phyloP scores from a whole-genome alignment of 1,140 invertebrate species.

The Triops longicaudatus region DNA sequence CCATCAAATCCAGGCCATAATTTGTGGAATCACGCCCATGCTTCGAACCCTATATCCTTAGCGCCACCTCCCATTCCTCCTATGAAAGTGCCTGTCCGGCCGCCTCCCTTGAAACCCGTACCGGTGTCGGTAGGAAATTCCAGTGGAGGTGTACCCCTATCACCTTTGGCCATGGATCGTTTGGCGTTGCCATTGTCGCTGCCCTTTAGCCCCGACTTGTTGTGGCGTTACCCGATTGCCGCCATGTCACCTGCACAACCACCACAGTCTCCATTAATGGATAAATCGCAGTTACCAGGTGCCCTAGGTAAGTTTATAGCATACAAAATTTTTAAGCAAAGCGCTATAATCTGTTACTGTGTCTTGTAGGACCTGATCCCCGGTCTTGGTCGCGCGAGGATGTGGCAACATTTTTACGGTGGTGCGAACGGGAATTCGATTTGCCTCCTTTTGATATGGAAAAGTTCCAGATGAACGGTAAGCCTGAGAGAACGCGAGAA shows the following conservation, averaged over 20 bases:
- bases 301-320: constrained; percentile 48
- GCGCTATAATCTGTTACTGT: not conserved
- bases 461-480: constrained; percentile 94
- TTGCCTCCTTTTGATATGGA: constrained; percentile 84
- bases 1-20: not conserved
- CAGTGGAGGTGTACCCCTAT: constrained; percentile 23
- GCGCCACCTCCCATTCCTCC: constrained; percentile 17
- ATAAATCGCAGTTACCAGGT: constrained; percentile 73
- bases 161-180: constrained; percentile 45
- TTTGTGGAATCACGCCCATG: constrained; percentile 1
- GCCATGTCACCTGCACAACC: constrained; percentile 31
- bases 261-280: constrained; percentile 43
- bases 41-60: not conserved
- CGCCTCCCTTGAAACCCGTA: constrained; percentile 29
- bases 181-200: constrained; percentile 53
- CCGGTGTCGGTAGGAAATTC: constrained; percentile 26
- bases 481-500: constrained; percentile 30
- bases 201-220: constrained; percentile 63
- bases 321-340: not conserved
- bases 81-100: constrained; percentile 31
- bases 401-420: constrained; percentile 75
- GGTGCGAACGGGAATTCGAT: constrained; percentile 88
- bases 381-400: constrained; percentile 83
- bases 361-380: constrained; percentile 65
- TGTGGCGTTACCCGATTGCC: constrained; percentile 63